A percentile compares a stretch with the other conserved stretches of the same genome.
Evolutionary conservation across 2,113 vertebrate species (phyloP).

Genomic region (Thunnus maccoyii): DNA sequence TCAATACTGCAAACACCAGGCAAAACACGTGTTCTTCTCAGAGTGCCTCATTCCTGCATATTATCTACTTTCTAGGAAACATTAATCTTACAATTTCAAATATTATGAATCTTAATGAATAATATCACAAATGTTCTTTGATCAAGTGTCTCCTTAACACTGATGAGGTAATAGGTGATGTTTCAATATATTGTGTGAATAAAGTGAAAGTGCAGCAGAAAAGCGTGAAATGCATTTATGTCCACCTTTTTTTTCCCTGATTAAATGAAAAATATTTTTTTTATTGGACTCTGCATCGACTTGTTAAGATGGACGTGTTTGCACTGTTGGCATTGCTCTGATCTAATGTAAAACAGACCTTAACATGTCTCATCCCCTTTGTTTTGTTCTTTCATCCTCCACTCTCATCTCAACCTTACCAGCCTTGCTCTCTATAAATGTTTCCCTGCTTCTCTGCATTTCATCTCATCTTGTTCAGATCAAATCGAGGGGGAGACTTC

Average conservation of each 20-base stretch:
- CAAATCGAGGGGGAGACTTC: slow-evolving; percentile 14
- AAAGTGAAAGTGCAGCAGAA: not conserved
- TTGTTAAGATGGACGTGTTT: slow-evolving; percentile 15
- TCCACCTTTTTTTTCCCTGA: not conserved
- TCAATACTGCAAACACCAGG: not conserved
- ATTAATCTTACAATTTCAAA: not conserved
- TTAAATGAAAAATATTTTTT: not conserved
- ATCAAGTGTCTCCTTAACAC: too few relatives aligned
- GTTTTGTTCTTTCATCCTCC: slow-evolving; percentile 32
- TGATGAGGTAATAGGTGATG: too few relatives aligned
- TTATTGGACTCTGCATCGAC: not conserved
- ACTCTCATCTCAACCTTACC: slow-evolving; percentile 24
- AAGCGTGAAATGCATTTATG: not conserved
- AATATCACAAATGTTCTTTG: too few relatives aligned
- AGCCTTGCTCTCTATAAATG: slow-evolving; percentile 26
- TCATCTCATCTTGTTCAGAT: slow-evolving; percentile 18
- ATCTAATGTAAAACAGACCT: slow-evolving; percentile 32
- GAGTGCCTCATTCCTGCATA: not conserved
- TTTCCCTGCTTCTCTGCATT: slow-evolving; percentile 24
- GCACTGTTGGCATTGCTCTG: not conserved
- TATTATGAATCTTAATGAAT: too few relatives aligned
- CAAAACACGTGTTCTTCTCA: too few relatives aligned
- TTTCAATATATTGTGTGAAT: too few relatives aligned
- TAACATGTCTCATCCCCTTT: slow-evolving; percentile 14
- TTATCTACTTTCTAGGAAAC: not conserved